Evolutionary conservation across 2,888 invertebrate species (phyloP).

Genomic region (Oxytorus armatus): DNA sequence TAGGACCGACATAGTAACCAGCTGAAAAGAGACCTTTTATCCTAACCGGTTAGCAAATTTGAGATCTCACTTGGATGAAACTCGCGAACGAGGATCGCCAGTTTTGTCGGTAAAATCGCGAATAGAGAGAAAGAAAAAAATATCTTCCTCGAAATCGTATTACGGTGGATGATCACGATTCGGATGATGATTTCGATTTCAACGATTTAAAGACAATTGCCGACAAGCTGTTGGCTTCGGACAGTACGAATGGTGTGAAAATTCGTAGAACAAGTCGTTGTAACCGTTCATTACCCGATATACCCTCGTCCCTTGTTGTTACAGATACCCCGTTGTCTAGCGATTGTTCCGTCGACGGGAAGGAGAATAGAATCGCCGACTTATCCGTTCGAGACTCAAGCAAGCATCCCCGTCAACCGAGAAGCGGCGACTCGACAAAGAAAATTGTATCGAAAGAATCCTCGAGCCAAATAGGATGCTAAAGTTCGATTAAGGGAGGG

Average conservation of each 20-base stretch:
- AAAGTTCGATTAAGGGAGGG: conserved; percentile 49
- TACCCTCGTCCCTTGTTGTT: conserved; percentile 55
- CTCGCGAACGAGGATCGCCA: conserved; percentile 23
- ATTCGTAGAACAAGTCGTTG: conserved; percentile 15
- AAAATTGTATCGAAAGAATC: background rate
- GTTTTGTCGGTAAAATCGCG: conserved; percentile 36
- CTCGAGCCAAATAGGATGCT: conserved; percentile 13
- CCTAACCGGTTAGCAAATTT: background rate
- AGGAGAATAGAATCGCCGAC: background rate
- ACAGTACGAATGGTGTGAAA: conserved; percentile 15
- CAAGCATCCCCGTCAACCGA: conserved; percentile 9
- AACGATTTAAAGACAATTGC: conserved; percentile 63
- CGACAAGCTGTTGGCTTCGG: conserved; percentile 55
- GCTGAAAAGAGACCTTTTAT: background rate
- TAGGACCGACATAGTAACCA: background rate
- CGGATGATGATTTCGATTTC: conserved; percentile 61
- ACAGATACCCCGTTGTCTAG: conserved; percentile 47
- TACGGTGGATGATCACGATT: conserved; percentile 38
- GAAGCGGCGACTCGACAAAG: background rate
- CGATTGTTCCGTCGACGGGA: conserved; percentile 3
- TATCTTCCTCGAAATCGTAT: conserved; percentile 11
- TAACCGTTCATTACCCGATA: conserved; percentile 44
- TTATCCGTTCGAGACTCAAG: conserved; percentile 19
- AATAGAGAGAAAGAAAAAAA: conserved; percentile 4
- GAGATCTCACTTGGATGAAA: background rate